Evolutionary conservation across 2,113 vertebrate genomes (phyloP).

Genomic region (Uria aalge): DNA sequence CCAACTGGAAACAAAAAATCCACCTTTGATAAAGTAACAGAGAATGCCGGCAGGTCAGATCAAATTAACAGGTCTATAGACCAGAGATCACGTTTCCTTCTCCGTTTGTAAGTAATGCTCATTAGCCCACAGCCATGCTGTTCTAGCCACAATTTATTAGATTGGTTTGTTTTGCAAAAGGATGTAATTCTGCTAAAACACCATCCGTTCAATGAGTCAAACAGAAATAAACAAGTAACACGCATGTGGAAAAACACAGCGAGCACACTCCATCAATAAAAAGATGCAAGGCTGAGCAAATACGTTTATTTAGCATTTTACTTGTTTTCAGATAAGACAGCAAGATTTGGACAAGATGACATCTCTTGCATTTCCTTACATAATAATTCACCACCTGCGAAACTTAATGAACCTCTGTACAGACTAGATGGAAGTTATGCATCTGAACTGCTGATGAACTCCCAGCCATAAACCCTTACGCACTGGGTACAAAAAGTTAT

Average conservation of each 20-base stretch:
- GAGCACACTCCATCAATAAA: background rate
- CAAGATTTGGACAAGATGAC: background rate
- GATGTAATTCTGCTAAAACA: background rate
- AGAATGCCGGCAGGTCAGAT: slow-evolving; percentile 5
- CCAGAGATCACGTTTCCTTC: slow-evolving; percentile 8
- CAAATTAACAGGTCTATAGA: slow-evolving; percentile 29
- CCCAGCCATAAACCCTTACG: background rate
- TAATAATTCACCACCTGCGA: background rate
- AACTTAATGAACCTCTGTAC: background rate
- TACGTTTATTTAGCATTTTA: background rate
- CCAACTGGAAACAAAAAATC: background rate
- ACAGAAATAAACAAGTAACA: background rate
- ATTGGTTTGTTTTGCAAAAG: background rate
- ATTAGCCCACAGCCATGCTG: background rate
- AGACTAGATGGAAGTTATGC: background rate
- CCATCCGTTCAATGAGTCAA: background rate
- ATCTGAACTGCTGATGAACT: background rate
- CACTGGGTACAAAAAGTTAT: background rate
- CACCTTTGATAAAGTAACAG: background rate
- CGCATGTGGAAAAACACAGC: background rate
- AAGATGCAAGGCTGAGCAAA: background rate
- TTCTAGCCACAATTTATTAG: background rate
- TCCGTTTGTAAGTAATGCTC: slow-evolving; percentile 27
- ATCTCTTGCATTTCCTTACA: background rate
- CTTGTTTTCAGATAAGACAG: background rate